phyloP scores from a whole-genome alignment of 2,797 vertebrate genomes.

The Holocentrus rufus region DNA sequence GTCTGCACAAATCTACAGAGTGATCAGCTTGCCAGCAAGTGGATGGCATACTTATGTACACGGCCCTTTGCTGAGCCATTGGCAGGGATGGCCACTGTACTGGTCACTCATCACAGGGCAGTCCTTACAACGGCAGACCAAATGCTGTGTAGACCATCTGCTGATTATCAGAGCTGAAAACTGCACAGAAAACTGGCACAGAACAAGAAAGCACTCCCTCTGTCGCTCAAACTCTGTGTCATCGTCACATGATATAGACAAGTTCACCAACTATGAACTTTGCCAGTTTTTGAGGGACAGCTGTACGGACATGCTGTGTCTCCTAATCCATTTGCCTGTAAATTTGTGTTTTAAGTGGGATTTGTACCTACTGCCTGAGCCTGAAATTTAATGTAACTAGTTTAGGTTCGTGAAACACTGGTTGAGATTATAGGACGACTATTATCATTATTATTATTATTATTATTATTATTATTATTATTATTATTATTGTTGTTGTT shows the following conservation, averaged over 20 bases:
- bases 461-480: no score
- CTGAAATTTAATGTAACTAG: not conserved
- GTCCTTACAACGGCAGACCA: conserved; percentile 54
- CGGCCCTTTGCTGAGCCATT: conserved; percentile 45
- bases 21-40: conserved; percentile 32
- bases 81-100: conserved; percentile 29
- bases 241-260: conserved; percentile 11
- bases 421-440: no score
- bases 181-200: conserved; percentile 35
- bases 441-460: no score
- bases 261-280: not conserved
- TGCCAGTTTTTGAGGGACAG: not conserved
- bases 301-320: not conserved
- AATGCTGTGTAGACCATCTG: conserved; percentile 73
- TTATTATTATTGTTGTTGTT: no score
- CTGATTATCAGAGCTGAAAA: conserved; percentile 17
- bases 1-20: conserved; percentile 20
- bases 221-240: conserved; percentile 49
- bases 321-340: not conserved
- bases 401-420: no score
- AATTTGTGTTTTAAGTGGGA: not conserved
- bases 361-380: not conserved
- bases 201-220: not conserved
- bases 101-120: conserved; percentile 61
- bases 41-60: conserved; percentile 26